Base-by-base conservation (phyloP, 92 coral and sea anemone genomes). In the Desmophyllum pertusum region DNA sequence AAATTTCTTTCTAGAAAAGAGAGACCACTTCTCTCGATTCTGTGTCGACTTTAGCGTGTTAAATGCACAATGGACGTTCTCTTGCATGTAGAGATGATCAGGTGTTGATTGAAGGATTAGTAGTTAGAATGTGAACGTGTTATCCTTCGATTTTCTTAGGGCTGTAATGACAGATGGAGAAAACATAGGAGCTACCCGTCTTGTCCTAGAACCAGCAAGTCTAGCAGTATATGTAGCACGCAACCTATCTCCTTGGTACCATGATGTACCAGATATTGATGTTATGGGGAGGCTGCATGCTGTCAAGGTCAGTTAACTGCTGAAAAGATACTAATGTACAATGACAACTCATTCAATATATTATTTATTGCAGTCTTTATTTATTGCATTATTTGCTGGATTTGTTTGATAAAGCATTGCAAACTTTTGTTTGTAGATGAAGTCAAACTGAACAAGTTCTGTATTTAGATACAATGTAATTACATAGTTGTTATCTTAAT, bases 221-320 rank as follows among this genome's bases (percentile, higher is more conserved):
- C 88, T 96, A 75, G 79, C 87, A 35, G 81, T 96, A 70, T 75
- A 89, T 65, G 77, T 96, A 71, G 87, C 91, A 21, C 90, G 99
- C 53, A 96, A 88, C 84, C 88, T 96, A 33, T 96, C 97, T 36
- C 87, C 99, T 31, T 96, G 99, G 99, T 96, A 80, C 85, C 99
- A 92, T 81, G 88, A 88, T 23, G 84, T 94, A 18, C 99, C 99
- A 18, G 97, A 94, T 83, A 83, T 96, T 74, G 98, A 96, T 81
- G 93, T 96, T 37, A 70, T 48, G 75, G 99, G 99, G 31, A 90
- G 91, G 80, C 94, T 96, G 31, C 90, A 77, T 45, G 95, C 97
- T 18, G 99, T 96, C 21, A 90, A 92, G 95, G 99, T 94, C 17
- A 84, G 91, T 81, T 72, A 7, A 17, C 18, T 59, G 1, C 35